Evolutionary conservation across 2,888 invertebrate genomes (phyloP).

Genomic region (Lysandra coridon): DNA sequence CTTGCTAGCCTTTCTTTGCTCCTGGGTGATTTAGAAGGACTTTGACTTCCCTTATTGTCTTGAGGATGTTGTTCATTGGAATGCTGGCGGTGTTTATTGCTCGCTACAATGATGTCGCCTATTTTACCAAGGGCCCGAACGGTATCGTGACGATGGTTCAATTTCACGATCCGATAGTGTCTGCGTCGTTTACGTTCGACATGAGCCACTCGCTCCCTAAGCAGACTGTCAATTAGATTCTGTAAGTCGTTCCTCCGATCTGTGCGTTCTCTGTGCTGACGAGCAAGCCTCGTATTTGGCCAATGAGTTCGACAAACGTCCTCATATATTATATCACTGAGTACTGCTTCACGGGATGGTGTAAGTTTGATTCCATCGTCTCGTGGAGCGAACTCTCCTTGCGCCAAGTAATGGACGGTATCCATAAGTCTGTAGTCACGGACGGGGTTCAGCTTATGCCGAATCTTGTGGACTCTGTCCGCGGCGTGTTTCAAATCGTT

Average conservation of each 20-base stretch:
- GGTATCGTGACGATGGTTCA: slow-evolving; percentile 69
- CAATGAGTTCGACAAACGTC: slow-evolving; percentile 76
- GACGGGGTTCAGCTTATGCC: slow-evolving; percentile 72
- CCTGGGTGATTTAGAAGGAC: not conserved
- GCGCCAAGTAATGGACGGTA: slow-evolving; percentile 74
- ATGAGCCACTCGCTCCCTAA: slow-evolving; percentile 70
- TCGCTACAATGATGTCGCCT: slow-evolving; percentile 74
- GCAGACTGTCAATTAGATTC: slow-evolving; percentile 66
- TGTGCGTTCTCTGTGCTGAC: slow-evolving; percentile 62
- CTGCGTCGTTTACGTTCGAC: slow-evolving; percentile 69
- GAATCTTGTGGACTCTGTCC: slow-evolving; percentile 70
- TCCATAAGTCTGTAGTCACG: slow-evolving; percentile 74
- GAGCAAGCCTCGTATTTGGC: slow-evolving; percentile 68
- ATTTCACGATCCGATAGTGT: slow-evolving; percentile 72
- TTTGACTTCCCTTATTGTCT: slow-evolving; percentile 42
- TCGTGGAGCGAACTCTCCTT: slow-evolving; percentile 74
- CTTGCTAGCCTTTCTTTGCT: slow-evolving; percentile 2
- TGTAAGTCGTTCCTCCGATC: slow-evolving; percentile 66
- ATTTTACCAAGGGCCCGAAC: slow-evolving; percentile 69
- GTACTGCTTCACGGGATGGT: slow-evolving; percentile 71
- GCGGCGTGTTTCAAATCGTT: slow-evolving; percentile 68
- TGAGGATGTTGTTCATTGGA: slow-evolving; percentile 49
- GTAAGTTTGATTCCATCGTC: slow-evolving; percentile 75
- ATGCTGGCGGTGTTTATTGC: slow-evolving; percentile 62
- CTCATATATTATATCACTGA: slow-evolving; percentile 76